phyloP scores from a whole-genome alignment of 2,797 vertebrate species.

The Pampus argenteus region DNA sequence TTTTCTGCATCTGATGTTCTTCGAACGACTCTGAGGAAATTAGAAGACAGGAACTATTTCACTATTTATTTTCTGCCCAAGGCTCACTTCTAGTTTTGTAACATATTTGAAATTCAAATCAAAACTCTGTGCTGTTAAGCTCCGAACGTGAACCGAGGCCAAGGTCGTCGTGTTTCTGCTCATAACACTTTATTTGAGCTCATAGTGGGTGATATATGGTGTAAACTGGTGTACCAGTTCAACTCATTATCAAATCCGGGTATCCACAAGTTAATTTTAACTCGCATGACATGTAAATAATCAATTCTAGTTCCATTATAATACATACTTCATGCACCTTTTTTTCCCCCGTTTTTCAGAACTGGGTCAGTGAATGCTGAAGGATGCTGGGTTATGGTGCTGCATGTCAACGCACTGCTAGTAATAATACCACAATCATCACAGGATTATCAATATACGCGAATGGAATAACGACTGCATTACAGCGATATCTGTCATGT shows the following conservation, averaged over 20 bases:
- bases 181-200: constrained; percentile 13
- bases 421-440: not conserved
- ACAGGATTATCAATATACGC: not conserved
- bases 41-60: not conserved
- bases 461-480: not conserved
- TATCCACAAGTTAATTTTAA: not conserved
- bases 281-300: not conserved
- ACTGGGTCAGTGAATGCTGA: constrained; percentile 45
- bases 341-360: constrained; percentile 18
- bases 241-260: not conserved
- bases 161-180: not conserved
- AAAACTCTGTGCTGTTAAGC: constrained; percentile 16
- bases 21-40: constrained; percentile 23
- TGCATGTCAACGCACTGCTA: constrained; percentile 24
- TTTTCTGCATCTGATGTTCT: constrained; percentile 33
- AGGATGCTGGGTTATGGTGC: constrained; percentile 24
- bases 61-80: constrained; percentile 9
- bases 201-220: not conserved
- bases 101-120: constrained; percentile 47
- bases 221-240: not conserved
- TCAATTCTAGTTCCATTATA: not conserved
- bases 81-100: not conserved
- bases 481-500: not conserved
- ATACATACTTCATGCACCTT: not conserved
- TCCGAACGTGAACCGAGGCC: constrained; percentile 21